Evolutionary conservation across 2,113 vertebrate genomes (phyloP), one percentile per base, ranked within the genome.

Genomic region (Neolamprologus ventralis): DNA sequence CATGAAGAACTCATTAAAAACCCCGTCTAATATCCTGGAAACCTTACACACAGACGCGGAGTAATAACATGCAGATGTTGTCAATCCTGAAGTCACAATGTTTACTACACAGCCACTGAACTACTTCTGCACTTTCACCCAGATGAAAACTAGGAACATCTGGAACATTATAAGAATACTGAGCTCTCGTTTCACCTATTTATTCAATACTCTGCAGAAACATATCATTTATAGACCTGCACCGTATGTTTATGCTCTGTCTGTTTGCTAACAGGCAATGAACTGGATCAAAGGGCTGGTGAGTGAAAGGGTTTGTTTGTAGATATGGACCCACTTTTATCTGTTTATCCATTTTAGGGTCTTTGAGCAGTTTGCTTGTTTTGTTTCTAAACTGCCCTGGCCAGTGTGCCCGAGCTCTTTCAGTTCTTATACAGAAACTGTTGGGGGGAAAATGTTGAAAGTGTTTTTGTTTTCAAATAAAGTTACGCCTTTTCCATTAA

Each of bases 41-140:
- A 91, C 81, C 45, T 54, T 33, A 45, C 71, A 82, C 53, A 45
- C 83, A 84, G 81, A 89, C 65, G 4, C 57, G 12, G 63, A 80
- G 79, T 91, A 92, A 92, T 89, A 80, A 49, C 85, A 65, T 85
- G 53, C 84, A 91, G 92, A 88, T 89, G 90, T 35, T 12, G 37
- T 40, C 26, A 47, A n/a, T 81, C 45, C n/a, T 45, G 9, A 87
- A 84, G 85, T 53, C 26, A 11, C 19, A 13, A 17, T 73, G 71
- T 88, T 89, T 83, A 87, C 60, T 80, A 35, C 53, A 80, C 42
- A 51, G 51, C 12, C 16, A 1, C 81, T 57, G 80, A 78, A 85
- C 14, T 82, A 17, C 21, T 68, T 65, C 28, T 60, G 49, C 51
- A 40, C 51, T 81, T 81, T 81, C 26, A 31, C 16, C 26, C 71